Evolutionary conservation across 2,888 invertebrate genomes (phyloP).

Genomic region (Plebejus melissa): DNA sequence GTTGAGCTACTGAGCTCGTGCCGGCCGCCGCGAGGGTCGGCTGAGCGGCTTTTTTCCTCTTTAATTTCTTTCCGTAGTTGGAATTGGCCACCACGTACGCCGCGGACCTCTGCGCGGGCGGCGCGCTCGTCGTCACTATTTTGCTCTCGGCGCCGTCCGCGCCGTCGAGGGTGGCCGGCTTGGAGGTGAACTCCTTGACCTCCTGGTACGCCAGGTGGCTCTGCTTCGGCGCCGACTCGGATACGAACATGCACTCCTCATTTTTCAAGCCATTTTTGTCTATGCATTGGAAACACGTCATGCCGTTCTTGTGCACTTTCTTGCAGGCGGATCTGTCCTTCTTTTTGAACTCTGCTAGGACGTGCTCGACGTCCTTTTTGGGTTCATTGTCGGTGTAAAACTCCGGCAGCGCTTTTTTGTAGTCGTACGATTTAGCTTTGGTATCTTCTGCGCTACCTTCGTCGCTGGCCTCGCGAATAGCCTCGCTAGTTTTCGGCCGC

Average conservation of each 20-base stretch:
- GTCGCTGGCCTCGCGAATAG: constrained; percentile 52
- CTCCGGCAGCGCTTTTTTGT: constrained; percentile 68
- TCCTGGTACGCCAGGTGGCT: constrained; percentile 84
- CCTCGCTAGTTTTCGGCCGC: constrained; percentile 62
- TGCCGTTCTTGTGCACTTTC: constrained; percentile 84
- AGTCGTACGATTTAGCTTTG: constrained; percentile 61
- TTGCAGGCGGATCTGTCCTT: constrained; percentile 86
- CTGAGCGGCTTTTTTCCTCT: constrained; percentile 63
- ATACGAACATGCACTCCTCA: constrained; percentile 89
- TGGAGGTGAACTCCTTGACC: constrained; percentile 79
- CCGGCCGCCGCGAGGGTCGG: constrained; percentile 46
- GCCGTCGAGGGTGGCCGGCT: constrained; percentile 59
- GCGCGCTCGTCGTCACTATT: constrained; percentile 61
- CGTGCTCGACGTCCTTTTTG: constrained; percentile 84
- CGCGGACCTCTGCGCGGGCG: constrained; percentile 57
- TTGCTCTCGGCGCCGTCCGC: constrained; percentile 64
- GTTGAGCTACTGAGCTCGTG: constrained; percentile 45
- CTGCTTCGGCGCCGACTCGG: constrained; percentile 82
- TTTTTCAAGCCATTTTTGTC: constrained; percentile 84
- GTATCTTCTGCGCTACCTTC: constrained; percentile 62
- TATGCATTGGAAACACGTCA: constrained; percentile 87
- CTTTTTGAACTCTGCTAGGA: constrained; percentile 85
- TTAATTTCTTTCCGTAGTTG: constrained; percentile 62
- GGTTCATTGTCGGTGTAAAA: constrained; percentile 75
- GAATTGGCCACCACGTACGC: constrained; percentile 61